These are phyloP conservation scores for Coptotermes formosanus DNA, from an alignment of 1,140 invertebrate genomes.

Conservation along the genomic window DNA sequence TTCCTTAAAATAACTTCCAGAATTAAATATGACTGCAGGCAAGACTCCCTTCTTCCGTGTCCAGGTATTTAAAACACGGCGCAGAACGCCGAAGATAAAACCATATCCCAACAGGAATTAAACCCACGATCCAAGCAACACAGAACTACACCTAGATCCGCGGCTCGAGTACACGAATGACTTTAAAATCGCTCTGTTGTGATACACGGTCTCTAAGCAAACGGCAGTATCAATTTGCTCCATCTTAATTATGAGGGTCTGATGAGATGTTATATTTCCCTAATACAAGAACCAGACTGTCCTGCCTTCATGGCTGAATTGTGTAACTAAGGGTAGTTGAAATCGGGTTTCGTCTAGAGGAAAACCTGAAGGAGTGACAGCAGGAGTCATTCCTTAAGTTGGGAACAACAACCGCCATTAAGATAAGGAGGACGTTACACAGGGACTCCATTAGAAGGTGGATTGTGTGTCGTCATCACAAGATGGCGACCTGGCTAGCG, in stretches of 20 bases:
- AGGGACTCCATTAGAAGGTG: not conserved
- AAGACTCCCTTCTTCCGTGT: too few species aligned
- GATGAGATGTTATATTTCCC: not conserved
- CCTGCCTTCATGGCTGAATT: not conserved
- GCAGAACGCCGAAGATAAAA: too few species aligned
- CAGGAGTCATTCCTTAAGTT: conserved; percentile 1
- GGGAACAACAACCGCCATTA: not conserved
- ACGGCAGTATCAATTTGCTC: not conserved
- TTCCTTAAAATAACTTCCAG: too few species aligned
- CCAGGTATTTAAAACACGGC: too few species aligned
- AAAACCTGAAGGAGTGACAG: not conserved
- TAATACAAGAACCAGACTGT: not conserved
- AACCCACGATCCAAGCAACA: too few species aligned
- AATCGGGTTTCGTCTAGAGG: not conserved
- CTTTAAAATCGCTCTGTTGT: too few species aligned
- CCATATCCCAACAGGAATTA: too few species aligned
- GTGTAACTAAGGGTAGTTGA: not conserved
- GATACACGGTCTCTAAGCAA: not conserved
- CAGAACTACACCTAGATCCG: too few species aligned
- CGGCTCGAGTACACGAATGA: too few species aligned
- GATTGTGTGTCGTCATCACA: not conserved
- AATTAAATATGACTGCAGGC: too few species aligned
- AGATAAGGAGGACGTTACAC: not conserved
- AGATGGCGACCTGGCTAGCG: not conserved
- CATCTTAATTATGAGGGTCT: conserved; percentile 8